phyloP scores from a whole-genome alignment of 2,888 invertebrate species.

The Ochropacha duplaris region DNA sequence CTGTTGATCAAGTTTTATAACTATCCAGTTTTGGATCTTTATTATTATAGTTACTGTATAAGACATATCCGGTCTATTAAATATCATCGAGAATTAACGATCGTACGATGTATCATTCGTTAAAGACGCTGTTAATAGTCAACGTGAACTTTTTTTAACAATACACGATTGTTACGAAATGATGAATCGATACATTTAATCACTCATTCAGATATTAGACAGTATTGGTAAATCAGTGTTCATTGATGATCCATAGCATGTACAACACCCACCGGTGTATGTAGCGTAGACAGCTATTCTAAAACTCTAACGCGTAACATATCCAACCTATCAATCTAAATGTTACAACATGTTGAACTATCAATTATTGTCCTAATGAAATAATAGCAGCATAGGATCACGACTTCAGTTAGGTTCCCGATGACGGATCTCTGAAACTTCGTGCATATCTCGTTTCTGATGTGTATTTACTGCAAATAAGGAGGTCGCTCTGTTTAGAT shows the following conservation, averaged over 20 bases:
- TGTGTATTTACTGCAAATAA: conserved; percentile 14
- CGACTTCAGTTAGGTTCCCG: conserved; percentile 43
- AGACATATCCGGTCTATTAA: conserved; percentile 20
- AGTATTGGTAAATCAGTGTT: conserved; percentile 49
- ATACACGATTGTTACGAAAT: conserved; percentile 58
- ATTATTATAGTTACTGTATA: conserved; percentile 18
- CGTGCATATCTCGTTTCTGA: conserved; percentile 19
- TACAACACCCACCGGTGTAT: conserved; percentile 52
- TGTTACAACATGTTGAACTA: conserved; percentile 69
- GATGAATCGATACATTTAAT: conserved; percentile 63
- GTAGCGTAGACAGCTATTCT: conserved; percentile 37
- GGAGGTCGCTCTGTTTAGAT: conserved; percentile 7
- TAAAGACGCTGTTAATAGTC: conserved; percentile 38
- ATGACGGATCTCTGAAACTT: conserved; percentile 31
- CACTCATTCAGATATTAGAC: conserved; percentile 53
- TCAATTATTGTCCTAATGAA: conserved; percentile 76
- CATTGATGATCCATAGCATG: conserved; percentile 38
- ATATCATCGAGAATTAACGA: conserved; percentile 22
- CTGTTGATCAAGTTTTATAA: conserved; percentile 4
- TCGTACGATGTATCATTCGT: conserved; percentile 27
- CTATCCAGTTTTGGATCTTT: conserved; percentile 4
- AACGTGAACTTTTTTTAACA: conserved; percentile 45
- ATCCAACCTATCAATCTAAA: conserved; percentile 66
- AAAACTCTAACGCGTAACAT: conserved; percentile 55
- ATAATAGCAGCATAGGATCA: conserved; percentile 65